Evolutionary conservation across 37 sponge, comb jelly and placozoan genomes (phyloP).

Genomic region (Cladorhizidae sp.): DNA sequence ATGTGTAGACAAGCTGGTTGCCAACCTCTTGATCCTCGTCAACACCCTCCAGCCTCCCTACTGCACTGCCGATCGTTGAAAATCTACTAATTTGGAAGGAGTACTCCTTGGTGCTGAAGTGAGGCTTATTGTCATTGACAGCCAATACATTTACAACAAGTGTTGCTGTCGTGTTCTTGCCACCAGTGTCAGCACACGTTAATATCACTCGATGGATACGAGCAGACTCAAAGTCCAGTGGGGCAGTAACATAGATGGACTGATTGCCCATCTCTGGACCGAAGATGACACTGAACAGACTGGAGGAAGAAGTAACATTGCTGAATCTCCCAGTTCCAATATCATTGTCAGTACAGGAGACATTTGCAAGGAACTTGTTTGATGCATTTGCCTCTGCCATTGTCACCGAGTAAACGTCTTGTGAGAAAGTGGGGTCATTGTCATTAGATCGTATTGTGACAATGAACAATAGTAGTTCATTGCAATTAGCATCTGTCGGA

Average conservation of each 20-base stretch:
- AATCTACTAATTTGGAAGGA: conserved; percentile 6
- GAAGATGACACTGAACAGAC: background rate
- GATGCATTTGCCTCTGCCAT: background rate
- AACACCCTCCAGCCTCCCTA: conserved; percentile 22
- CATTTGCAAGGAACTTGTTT: background rate
- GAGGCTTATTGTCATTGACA: conserved; percentile 68
- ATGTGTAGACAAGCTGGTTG: background rate
- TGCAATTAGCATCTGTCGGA: conserved; percentile 7
- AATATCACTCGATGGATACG: background rate
- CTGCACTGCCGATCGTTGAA: background rate
- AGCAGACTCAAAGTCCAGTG: conserved; percentile 21
- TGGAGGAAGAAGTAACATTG: background rate
- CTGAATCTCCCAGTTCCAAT: background rate
- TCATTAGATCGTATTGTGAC: conserved; percentile 17
- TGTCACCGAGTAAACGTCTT: conserved; percentile 1
- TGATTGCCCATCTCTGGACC: background rate
- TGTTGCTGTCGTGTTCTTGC: background rate
- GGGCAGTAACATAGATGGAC: background rate
- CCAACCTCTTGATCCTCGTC: conserved; percentile 7
- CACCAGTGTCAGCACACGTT: conserved; percentile 14
- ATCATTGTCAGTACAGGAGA: conserved; percentile 1
- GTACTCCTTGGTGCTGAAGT: conserved; percentile 22
- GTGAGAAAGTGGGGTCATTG: conserved; percentile 12
- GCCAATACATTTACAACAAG: conserved; percentile 38
- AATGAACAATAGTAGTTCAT: background rate